Conservation (phyloP, 2,113 vertebrate species). For the Anser brachyrhynchus region DNA sequence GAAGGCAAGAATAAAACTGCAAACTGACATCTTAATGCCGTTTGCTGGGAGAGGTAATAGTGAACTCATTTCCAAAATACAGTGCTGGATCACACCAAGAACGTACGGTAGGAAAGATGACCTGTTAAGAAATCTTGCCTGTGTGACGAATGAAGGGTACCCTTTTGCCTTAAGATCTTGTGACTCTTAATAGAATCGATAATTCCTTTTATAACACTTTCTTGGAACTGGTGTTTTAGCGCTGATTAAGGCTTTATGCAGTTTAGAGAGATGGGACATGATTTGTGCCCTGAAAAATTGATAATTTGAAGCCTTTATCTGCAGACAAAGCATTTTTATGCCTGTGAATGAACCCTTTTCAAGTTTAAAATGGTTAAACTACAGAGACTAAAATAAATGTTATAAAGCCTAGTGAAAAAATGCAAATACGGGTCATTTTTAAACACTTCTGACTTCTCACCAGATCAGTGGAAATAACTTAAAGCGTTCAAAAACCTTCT, state of each 20-base stretch:
- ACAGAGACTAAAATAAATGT: neutral
- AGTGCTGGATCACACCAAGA: fast-evolving
- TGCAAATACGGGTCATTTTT: conserved; percentile 19
- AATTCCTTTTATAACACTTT: neutral
- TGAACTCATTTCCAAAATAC: neutral
- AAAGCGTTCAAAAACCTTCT: neutral
- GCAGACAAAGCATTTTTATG: neutral
- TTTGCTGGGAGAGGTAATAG: neutral
- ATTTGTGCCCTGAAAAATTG: conserved; percentile 6
- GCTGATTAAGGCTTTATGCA: neutral
- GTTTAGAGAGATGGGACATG: neutral
- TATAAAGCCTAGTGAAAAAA: neutral
- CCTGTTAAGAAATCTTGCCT: neutral
- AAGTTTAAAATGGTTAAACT: neutral
- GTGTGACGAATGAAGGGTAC: neutral
- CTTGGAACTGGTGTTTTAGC: neutral
- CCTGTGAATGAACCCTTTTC: neutral
- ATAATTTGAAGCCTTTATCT: neutral
- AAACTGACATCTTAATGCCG: neutral
- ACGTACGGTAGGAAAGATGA: neutral
- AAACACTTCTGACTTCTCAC: conserved; percentile 9
- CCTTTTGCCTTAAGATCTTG: neutral
- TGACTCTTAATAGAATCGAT: neutral
- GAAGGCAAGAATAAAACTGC: neutral
- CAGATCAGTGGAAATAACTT: neutral